These are phyloP conservation scores for Aplidium turbinatum DNA, from an alignment of 23 tunicate genomes.

Conservation along the genomic window DNA sequence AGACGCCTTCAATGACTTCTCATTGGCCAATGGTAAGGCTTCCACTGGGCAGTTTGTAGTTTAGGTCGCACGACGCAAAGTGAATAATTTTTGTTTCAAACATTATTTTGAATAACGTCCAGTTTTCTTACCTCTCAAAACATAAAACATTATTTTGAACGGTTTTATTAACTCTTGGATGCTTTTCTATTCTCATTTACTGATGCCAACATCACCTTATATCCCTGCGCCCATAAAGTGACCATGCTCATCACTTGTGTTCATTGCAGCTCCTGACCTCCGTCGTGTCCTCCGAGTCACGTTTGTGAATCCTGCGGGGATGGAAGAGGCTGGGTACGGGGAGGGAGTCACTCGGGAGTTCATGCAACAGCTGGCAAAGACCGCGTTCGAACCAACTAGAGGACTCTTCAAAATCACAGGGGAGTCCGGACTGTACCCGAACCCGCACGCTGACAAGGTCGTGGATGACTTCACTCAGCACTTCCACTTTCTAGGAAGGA, in stretches of 20 bases:
- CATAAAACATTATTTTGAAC: too few relatives aligned
- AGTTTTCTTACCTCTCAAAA: too few relatives aligned
- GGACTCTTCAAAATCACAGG: slow-evolving; percentile 68
- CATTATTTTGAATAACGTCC: too few relatives aligned
- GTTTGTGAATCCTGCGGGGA: slow-evolving; percentile 77
- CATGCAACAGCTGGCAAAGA: slow-evolving; percentile 65
- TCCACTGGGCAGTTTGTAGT: too few relatives aligned
- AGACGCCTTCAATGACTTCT: slow-evolving; percentile 89
- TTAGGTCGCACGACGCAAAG: too few relatives aligned
- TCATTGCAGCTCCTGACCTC: slow-evolving; percentile 68
- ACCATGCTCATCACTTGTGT: too few relatives aligned
- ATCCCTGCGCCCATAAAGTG: too few relatives aligned
- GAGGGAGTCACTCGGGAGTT: slow-evolving; percentile 87
- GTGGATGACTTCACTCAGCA: slow-evolving; percentile 37
- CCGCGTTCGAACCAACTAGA: slow-evolving; percentile 72
- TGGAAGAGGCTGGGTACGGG: slow-evolving; percentile 86
- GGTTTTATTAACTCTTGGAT: too few relatives aligned
- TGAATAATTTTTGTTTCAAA: too few relatives aligned
- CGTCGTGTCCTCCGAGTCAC: slow-evolving; percentile 58
- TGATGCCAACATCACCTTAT: too few relatives aligned
- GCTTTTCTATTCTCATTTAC: too few relatives aligned
- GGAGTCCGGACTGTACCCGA: slow-evolving; percentile 64
- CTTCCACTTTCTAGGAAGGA: slow-evolving; percentile 71
- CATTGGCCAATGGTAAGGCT: slow-evolving; percentile 62
- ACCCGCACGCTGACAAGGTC: slow-evolving; percentile 58